These are phyloP conservation scores for Eulemur albifrons DNA, from an alignment of 2,797 vertebrate genomes.

Conservation along the genomic window DNA sequence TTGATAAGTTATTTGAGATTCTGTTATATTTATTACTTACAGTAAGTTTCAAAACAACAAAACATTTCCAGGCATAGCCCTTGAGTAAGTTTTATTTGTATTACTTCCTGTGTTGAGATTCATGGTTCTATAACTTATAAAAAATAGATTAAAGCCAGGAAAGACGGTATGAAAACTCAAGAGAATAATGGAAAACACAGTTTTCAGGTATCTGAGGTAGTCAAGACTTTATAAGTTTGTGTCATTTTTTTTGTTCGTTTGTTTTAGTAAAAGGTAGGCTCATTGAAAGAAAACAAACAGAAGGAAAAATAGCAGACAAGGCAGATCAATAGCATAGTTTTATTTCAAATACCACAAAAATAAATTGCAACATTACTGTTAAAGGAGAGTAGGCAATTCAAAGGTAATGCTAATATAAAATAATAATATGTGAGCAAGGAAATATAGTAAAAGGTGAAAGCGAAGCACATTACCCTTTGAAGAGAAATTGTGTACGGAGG, in stretches of 20 bases:
- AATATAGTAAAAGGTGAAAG: neutral
- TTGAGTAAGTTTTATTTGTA: neutral
- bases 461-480: neutral
- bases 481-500: neutral
- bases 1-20: neutral
- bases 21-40: neutral
- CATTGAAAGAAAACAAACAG: neutral
- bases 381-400: neutral
- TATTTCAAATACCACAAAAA: neutral
- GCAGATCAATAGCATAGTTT: neutral
- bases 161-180: neutral
- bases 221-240: neutral
- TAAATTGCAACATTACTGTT: neutral
- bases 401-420: neutral
- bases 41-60: neutral
- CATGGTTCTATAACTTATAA: neutral
- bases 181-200: neutral
- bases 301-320: neutral
- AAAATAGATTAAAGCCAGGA: conserved; percentile 15
- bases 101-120: neutral
- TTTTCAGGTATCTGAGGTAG: neutral
- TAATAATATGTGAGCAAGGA: neutral
- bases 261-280: neutral
- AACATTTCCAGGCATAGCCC: neutral
- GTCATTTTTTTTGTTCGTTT: neutral